phyloP scores from a whole-genome alignment of 2,888 invertebrate genomes.

The Metellina segmentata region DNA sequence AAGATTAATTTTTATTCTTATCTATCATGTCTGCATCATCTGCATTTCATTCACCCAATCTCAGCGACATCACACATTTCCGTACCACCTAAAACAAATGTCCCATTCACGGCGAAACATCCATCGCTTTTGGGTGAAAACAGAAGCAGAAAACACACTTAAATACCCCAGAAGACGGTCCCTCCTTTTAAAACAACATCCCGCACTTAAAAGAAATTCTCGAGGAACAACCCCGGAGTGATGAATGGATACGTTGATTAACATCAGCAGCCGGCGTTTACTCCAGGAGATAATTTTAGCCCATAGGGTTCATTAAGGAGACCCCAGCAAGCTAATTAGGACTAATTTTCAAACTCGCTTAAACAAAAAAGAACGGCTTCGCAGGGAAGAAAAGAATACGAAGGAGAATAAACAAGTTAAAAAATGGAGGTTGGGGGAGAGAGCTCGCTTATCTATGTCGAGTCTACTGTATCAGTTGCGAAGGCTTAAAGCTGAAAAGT shows the following conservation, averaged over 20 bases:
- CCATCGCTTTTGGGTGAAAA: too few relatives aligned
- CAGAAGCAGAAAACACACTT: too few relatives aligned
- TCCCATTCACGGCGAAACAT: too few relatives aligned
- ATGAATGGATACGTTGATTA: slow-evolving; percentile 69
- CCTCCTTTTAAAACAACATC: slow-evolving; percentile 12
- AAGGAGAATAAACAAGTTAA: slow-evolving; percentile 6
- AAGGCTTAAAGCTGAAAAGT: slow-evolving; percentile 46
- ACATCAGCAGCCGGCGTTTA: slow-evolving; percentile 51
- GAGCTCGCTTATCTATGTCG: not conserved
- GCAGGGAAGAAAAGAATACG: slow-evolving; percentile 1
- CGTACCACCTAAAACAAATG: too few relatives aligned
- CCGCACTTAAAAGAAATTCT: slow-evolving; percentile 5
- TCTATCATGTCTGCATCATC: too few relatives aligned
- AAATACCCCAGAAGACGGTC: not conserved
- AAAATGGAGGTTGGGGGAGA: not conserved
- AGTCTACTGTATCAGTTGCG: slow-evolving; percentile 1
- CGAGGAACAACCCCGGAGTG: slow-evolving; percentile 13
- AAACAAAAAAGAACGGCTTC: slow-evolving; percentile 31
- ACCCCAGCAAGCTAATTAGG: slow-evolving; percentile 67
- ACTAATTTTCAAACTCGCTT: slow-evolving; percentile 59
- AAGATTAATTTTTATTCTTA: too few relatives aligned
- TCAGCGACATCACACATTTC: too few relatives aligned
- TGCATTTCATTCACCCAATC: too few relatives aligned
- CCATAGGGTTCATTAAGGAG: slow-evolving; percentile 71
- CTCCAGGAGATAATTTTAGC: slow-evolving; percentile 57